Conservation (phyloP, 2,113 vertebrate species). For the Otolemur garnettii region DNA sequence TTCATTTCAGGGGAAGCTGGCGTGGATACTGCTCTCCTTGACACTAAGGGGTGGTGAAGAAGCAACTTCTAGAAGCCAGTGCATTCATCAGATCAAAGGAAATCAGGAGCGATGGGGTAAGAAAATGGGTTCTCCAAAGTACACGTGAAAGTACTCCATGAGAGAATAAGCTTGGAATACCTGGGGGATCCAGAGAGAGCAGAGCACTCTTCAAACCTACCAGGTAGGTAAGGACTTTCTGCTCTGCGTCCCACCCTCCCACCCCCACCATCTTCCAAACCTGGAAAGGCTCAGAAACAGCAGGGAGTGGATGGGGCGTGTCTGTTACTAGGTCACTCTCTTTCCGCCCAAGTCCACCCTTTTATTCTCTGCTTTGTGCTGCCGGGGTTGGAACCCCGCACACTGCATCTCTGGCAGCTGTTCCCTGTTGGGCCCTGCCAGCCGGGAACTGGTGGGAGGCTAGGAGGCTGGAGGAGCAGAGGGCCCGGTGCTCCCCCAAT, state of each 20-base stretch:
- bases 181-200: background rate
- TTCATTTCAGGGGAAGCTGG: background rate
- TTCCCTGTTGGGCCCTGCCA: background rate
- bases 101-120: background rate
- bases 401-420: background rate
- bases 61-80: constrained; percentile 4
- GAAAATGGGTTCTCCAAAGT: background rate
- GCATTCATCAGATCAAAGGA: constrained; percentile 44
- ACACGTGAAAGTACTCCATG: background rate
- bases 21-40: background rate
- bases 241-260: background rate
- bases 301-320: background rate
- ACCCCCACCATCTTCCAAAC: background rate
- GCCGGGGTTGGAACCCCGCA: background rate
- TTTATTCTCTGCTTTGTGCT: background rate
- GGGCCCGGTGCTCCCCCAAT: no score
- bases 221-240: background rate
- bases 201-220: background rate
- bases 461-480: background rate
- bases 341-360: background rate
- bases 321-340: background rate
- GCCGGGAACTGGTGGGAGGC: background rate
- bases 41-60: background rate
- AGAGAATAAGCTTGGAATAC: background rate
- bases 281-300: background rate